Evolutionary conservation across 2,888 invertebrate species (phyloP).

Genomic region (Priocnemis perturbator): DNA sequence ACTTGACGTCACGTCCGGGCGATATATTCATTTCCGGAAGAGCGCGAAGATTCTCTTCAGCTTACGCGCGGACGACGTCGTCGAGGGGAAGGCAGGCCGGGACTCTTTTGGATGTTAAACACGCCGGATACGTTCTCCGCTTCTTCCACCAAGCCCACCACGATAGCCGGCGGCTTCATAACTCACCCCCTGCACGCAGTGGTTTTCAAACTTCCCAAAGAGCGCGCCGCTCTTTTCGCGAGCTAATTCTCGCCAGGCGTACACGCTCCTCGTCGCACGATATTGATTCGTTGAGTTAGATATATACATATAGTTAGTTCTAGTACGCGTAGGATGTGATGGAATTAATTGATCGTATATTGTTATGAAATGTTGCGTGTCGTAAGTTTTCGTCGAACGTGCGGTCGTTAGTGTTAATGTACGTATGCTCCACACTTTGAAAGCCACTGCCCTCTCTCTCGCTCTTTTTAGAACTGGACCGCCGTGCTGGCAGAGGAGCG

Average conservation of each 20-base stretch:
- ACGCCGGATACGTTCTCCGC: constrained; percentile 42
- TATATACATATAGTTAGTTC: too few species aligned
- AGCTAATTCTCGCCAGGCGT: too few species aligned
- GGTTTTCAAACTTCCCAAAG: not conserved
- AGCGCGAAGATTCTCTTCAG: constrained; percentile 38
- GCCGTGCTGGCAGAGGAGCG: not conserved
- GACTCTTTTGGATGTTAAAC: constrained; percentile 50
- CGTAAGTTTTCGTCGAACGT: too few species aligned
- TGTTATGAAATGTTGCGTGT: too few species aligned
- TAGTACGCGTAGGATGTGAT: too few species aligned
- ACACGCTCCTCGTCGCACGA: too few species aligned
- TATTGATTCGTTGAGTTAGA: too few species aligned
- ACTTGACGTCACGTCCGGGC: constrained; percentile 27
- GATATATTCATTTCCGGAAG: constrained; percentile 46
- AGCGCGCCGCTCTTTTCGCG: not conserved
- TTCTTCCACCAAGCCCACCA: constrained; percentile 35
- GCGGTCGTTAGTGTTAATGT: too few species aligned
- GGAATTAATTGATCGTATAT: too few species aligned
- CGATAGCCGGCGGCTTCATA: constrained; percentile 42
- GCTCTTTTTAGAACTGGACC: too few species aligned
- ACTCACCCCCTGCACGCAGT: constrained; percentile 35
- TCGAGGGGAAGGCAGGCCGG: constrained; percentile 27
- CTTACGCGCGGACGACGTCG: constrained; percentile 16
- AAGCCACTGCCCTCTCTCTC: too few species aligned
- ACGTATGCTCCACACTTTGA: too few species aligned